Base-by-base conservation (phyloP, 2,113 vertebrate species). In the Engystomops pustulosus region DNA sequence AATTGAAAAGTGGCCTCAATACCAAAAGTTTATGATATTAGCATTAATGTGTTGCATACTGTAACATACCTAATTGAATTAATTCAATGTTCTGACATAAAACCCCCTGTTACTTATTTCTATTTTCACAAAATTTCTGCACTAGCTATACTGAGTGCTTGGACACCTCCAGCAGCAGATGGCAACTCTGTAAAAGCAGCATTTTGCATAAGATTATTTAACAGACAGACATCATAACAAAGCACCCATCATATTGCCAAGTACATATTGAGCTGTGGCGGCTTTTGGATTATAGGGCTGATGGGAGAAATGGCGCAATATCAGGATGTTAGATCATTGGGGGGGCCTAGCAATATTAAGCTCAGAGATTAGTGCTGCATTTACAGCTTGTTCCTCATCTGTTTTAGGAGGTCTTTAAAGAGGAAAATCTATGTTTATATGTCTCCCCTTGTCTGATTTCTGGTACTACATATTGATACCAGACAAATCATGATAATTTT, bases 191-290 rank as follows among this genome's bases (percentile, higher is more conserved):
- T 49, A 4, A 44, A 18, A 5, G 18, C 7, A 47, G 23, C 70
- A 2, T 2, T 2, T 45, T 27, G 25, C 41, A 47, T 27, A 47
- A 72, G 41, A 45, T 72, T 49, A 72, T 27, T 6, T 47, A n/a
- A n/a, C 23, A 72, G 44, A 32, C 44, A 74, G 23, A 51, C 47
- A 25, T 30, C 36, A 44, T 17, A 14, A 27, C 14, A 47, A 49
- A 47, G 70, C 44, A 49, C 45, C 38, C n/a, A 30, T 74, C 30
- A 3, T 23, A 18, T 51, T 74, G 44, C 45, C 71, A 74, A 74
- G 44, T 32, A 74, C 70, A 74, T 12, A 49, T 27, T 49, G 44
- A 17, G 23, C 23, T 74, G 41, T 74, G 70, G 70, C 70, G 23
- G 11, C 15, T 49, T 49, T 41, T 41, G 5, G 30, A 1, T 72